These are phyloP conservation scores for Bimastos eiseni DNA, from an alignment of 2,888 invertebrate species.

Conservation along the genomic window DNA sequence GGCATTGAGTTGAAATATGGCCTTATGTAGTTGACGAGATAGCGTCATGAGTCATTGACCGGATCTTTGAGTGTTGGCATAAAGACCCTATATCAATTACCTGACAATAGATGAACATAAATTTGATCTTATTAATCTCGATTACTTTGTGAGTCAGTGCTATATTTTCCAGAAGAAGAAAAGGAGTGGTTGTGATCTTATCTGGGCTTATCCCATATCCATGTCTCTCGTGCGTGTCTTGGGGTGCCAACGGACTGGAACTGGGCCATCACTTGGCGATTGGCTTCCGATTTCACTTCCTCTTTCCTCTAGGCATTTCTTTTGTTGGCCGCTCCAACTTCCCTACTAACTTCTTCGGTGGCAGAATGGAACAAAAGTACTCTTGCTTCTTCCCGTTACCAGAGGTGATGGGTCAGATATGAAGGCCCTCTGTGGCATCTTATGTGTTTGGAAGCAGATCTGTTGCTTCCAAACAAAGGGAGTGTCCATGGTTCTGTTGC, in stretches of 20 bases:
- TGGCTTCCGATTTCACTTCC: neutral
- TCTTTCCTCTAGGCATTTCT: neutral
- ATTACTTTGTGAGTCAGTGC: neutral
- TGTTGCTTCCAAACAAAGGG: neutral
- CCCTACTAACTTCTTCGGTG: neutral
- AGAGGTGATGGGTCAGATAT: neutral
- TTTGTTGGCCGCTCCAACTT: neutral
- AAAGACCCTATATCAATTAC: neutral
- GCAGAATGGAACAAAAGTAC: neutral
- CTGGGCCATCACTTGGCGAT: neutral
- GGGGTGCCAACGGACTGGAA: neutral
- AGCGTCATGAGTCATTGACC: no score
- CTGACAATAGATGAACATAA: neutral
- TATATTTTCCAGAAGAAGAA: neutral
- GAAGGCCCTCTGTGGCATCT: neutral
- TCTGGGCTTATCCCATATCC: neutral
- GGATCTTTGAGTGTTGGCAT: neutral
- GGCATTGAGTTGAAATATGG: neutral
- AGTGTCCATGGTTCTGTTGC: neutral
- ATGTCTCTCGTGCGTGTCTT: neutral
- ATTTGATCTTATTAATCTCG: neutral
- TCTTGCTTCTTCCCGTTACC: neutral
- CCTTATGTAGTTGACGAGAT: neutral
- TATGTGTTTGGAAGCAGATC: neutral
- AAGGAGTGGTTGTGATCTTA: neutral